phyloP scores from a whole-genome alignment of 2,113 vertebrate species.

The Gallinago jamesoni region DNA sequence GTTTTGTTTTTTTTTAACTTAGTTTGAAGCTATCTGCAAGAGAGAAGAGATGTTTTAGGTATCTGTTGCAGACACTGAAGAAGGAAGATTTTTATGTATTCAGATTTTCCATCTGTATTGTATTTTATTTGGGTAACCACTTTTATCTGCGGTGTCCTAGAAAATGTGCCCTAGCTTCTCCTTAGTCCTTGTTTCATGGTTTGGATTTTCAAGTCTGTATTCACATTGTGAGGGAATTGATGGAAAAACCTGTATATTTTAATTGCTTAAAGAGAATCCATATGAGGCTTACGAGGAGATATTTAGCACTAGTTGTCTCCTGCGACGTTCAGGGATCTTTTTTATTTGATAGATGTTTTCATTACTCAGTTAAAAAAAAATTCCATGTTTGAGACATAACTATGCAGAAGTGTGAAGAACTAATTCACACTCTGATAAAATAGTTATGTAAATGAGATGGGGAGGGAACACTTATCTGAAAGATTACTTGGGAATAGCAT shows the following conservation, averaged over 20 bases:
- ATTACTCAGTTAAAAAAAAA: background rate
- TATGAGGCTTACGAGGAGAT: background rate
- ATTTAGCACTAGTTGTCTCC: background rate
- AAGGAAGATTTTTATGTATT: background rate
- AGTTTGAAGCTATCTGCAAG: background rate
- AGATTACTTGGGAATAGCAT: background rate
- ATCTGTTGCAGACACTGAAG: background rate
- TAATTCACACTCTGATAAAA: conserved; percentile 26
- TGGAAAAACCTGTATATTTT: background rate
- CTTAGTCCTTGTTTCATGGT: background rate
- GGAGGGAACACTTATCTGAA: conserved; percentile 2
- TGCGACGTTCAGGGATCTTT: background rate
- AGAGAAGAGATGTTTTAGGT: background rate
- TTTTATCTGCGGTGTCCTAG: background rate
- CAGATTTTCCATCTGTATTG: background rate
- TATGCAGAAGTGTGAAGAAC: background rate
- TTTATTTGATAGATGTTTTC: background rate
- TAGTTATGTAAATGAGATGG: conserved; percentile 3
- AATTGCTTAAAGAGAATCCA: background rate
- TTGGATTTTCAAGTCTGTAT: background rate
- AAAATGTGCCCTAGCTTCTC: background rate
- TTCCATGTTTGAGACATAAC: background rate
- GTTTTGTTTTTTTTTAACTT: background rate
- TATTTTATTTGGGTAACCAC: background rate
- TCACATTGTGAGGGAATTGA: background rate